A percentile compares a stretch with the other conserved stretches of the same genome.
These are phyloP conservation scores for Callorhinus ursinus DNA, from an alignment of 2,113 vertebrate genomes.

Conservation along the genomic window DNA sequence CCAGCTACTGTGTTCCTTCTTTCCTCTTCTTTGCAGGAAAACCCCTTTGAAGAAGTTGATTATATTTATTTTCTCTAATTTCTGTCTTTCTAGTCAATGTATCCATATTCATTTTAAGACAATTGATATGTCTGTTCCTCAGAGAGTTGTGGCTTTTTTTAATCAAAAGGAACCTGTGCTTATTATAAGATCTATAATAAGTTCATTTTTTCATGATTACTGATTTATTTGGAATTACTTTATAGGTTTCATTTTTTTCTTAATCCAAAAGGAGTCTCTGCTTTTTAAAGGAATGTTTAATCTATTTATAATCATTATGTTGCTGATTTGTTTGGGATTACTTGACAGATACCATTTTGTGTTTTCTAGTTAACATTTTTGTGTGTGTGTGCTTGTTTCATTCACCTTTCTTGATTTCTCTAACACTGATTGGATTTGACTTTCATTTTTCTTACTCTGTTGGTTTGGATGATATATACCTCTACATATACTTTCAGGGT, in stretches of 20 bases:
- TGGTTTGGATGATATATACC: background rate
- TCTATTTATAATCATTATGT: background rate
- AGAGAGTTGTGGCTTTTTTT: background rate
- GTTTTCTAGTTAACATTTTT: background rate
- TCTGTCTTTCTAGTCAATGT: background rate
- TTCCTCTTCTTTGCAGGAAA: background rate
- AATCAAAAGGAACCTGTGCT: background rate
- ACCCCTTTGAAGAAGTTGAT: background rate
- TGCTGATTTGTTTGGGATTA: background rate
- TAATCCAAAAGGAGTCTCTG: background rate
- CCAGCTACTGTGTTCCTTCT: background rate
- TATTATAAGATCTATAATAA: background rate
- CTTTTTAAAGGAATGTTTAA: background rate
- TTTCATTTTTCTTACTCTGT: background rate
- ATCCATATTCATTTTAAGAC: background rate
- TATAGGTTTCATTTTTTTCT: background rate
- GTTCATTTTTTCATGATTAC: background rate
- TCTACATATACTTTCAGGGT: background rate
- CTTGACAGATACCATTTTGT: background rate
- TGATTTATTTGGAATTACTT: slow-evolving; percentile 6
- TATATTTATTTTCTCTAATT: background rate
- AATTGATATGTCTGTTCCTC: background rate
- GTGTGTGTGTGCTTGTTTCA: background rate
- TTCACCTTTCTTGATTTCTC: background rate
- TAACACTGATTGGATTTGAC: background rate